Conservation (phyloP, 2,888 invertebrate species). For the Philonicus albiceps region DNA sequence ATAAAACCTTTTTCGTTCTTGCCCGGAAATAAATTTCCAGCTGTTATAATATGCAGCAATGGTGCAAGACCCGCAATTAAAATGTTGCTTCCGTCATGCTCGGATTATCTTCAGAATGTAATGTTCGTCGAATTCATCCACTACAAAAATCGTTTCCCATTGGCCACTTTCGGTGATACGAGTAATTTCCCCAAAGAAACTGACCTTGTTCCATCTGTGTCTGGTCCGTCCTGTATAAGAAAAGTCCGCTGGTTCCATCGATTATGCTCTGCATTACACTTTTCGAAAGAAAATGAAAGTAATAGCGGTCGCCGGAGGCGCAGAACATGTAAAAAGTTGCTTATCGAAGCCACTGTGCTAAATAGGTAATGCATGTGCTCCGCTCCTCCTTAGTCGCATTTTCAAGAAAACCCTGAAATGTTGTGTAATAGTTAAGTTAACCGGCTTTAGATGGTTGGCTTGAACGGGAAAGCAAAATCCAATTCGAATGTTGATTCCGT, state of each 20-base stretch:
- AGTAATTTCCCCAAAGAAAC: neutral
- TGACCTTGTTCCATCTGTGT: constrained; percentile 5
- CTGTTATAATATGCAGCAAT: neutral
- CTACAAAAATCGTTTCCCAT: neutral
- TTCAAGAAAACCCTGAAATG: constrained; percentile 10
- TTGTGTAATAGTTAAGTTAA: constrained; percentile 13
- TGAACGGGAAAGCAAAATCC: neutral
- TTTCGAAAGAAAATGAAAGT: constrained; percentile 23
- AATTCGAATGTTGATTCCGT: constrained; percentile 19
- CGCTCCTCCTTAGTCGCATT: neutral
- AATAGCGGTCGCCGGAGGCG: neutral
- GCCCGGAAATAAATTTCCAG: neutral
- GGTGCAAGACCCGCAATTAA: neutral
- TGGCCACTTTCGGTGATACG: neutral
- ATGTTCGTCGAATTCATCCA: neutral
- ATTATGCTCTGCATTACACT: neutral
- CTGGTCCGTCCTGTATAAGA: neutral
- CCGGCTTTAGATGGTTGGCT: constrained; percentile 15
- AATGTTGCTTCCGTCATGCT: neutral
- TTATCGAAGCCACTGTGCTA: constrained; percentile 1
- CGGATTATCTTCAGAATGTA: neutral
- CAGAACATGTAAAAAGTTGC: neutral
- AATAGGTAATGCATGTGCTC: constrained; percentile 27
- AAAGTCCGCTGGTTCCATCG: neutral
- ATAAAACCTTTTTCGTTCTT: neutral